A percentile compares a stretch with the other conserved stretches of the same genome.
Evolutionary conservation across 2,888 invertebrate genomes (phyloP).

Genomic region (Sisyra nigra): DNA sequence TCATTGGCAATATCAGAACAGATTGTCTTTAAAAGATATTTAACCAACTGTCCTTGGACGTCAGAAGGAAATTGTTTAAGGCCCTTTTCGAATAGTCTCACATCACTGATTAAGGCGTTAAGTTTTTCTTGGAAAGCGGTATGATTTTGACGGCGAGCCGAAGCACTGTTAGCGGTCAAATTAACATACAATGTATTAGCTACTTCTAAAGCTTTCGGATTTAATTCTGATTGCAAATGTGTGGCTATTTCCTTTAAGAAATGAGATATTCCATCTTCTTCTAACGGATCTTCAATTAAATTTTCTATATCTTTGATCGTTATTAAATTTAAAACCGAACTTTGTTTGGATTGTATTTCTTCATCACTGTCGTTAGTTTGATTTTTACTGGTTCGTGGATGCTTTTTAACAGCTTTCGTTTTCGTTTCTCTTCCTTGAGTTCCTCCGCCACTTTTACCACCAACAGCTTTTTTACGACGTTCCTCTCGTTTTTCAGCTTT

Average conservation of each 20-base stretch:
- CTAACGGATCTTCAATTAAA: slow-evolving; percentile 39
- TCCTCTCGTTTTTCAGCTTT: slow-evolving; percentile 71
- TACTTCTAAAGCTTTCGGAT: slow-evolving; percentile 44
- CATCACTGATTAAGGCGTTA: slow-evolving; percentile 55
- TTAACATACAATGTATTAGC: slow-evolving; percentile 63
- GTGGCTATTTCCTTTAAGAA: slow-evolving; percentile 50
- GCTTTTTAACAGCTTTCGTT: slow-evolving; percentile 84
- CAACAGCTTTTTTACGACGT: slow-evolving; percentile 69
- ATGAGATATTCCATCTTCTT: slow-evolving; percentile 59
- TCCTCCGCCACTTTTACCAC: slow-evolving; percentile 83
- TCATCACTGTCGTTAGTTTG: slow-evolving; percentile 53
- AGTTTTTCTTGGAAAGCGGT: slow-evolving; percentile 70
- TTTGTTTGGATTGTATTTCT: slow-evolving; percentile 32
- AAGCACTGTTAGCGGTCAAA: slow-evolving; percentile 51
- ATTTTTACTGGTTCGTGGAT: slow-evolving; percentile 36
- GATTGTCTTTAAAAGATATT: slow-evolving; percentile 71
- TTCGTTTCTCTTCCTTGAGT: slow-evolving; percentile 89
- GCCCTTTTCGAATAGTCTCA: slow-evolving; percentile 68
- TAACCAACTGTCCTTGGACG: slow-evolving; percentile 51
- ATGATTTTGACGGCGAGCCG: slow-evolving; percentile 58
- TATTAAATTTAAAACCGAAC: slow-evolving; percentile 44
- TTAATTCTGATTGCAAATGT: slow-evolving; percentile 53
- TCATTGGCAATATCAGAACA: slow-evolving; percentile 70
- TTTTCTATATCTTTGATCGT: slow-evolving; percentile 47
- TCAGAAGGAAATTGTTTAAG: slow-evolving; percentile 43